Evolutionary conservation across 1,140 invertebrate genomes (phyloP).

Genomic region (Bombus waltoni): DNA sequence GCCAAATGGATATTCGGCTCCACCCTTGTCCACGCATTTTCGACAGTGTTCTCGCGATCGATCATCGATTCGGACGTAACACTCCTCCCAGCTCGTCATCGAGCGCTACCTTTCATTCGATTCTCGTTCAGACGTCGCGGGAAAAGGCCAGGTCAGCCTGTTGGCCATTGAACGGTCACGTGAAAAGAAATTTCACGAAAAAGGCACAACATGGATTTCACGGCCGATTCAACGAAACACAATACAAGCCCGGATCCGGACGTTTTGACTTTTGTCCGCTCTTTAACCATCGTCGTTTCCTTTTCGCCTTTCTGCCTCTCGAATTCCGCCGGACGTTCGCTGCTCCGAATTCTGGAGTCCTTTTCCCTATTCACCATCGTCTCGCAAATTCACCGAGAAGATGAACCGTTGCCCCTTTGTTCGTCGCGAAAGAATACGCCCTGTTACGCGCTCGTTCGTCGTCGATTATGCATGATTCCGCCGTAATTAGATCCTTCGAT

Average conservation of each 20-base stretch:
- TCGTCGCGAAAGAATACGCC: not conserved
- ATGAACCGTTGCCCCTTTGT: conserved; percentile 9
- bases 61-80: conserved; percentile 70
- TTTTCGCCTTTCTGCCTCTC: conserved; percentile 41
- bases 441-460: conserved; percentile 13
- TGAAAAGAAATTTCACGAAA: conserved; percentile 75
- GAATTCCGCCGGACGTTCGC: conserved; percentile 47
- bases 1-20: not conserved
- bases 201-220: conserved; percentile 81
- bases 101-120: conserved; percentile 68
- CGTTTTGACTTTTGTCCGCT: conserved; percentile 80
- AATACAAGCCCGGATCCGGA: conserved; percentile 72
- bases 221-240: conserved; percentile 74
- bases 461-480: conserved; percentile 23
- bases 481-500: conserved; percentile 12
- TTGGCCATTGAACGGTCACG: conserved; percentile 64
- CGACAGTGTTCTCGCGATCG: conserved; percentile 74
- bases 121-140: conserved; percentile 35
- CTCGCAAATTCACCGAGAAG: not conserved
- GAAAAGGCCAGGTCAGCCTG: conserved; percentile 22
- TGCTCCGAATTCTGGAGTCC: conserved; percentile 34
- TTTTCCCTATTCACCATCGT: conserved; percentile 26
- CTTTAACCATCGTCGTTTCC: conserved; percentile 73
- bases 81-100: conserved; percentile 62
- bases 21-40: not conserved